phyloP scores from a whole-genome alignment of 35 echinoderm and acorn worm species.

The Heliocidaris tuberculata region DNA sequence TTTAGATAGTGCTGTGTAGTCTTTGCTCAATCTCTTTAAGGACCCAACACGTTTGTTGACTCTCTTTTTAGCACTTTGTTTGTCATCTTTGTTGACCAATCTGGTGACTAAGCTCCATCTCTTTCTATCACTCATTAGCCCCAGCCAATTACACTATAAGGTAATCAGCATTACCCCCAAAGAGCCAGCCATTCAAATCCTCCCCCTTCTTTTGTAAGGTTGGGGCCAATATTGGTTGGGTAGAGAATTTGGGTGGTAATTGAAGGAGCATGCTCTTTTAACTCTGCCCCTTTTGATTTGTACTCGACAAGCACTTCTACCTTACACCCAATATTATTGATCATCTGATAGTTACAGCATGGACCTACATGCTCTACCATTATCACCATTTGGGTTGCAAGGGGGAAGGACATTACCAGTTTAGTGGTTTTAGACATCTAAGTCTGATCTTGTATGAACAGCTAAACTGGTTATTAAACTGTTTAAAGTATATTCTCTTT shows the following conservation, averaged over 20 bases:
- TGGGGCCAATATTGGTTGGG: not conserved
- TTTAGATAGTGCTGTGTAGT: not conserved
- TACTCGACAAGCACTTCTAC: not conserved
- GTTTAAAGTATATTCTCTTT: no score
- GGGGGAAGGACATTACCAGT: no score
- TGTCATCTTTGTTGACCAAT: slow-evolving; percentile 26
- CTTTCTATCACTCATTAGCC: slow-evolving; percentile 30
- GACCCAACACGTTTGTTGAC: slow-evolving; percentile 33
- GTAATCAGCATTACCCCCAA: not conserved
- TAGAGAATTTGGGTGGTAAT: not conserved
- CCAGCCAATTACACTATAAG: slow-evolving; percentile 13
- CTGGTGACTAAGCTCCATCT: not conserved
- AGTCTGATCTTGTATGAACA: no score
- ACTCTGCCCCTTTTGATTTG: not conserved
- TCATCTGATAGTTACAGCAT: not conserved
- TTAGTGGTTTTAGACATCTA: no score
- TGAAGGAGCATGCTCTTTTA: not conserved
- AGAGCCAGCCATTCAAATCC: not conserved
- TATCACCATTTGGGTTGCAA: no score
- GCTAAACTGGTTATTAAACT: no score
- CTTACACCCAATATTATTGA: not conserved
- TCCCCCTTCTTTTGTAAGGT: not conserved
- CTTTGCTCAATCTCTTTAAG: not conserved
- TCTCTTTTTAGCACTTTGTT: slow-evolving; percentile 23
- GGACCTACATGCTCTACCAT: not conserved